Evolutionary conservation across 2,888 invertebrate species (phyloP).

Genomic region (Dryomyza anilis): DNA sequence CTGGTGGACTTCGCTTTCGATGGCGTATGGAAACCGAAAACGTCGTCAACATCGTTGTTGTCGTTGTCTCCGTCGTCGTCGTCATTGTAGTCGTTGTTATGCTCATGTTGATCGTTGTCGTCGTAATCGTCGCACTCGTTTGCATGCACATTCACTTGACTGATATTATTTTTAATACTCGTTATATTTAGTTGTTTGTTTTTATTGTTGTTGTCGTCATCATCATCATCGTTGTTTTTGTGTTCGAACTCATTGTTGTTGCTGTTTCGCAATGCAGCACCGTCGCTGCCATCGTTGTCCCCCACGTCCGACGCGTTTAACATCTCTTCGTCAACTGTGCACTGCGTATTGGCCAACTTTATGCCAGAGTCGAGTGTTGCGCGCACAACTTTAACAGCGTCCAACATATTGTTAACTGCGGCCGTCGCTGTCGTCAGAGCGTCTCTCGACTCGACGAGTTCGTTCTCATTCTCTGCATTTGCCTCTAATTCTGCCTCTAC

Average conservation of each 20-base stretch:
- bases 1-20: not conserved
- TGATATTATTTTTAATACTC: slow-evolving; percentile 10
- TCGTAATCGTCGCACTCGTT: not conserved
- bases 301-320: slow-evolving; percentile 51
- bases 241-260: slow-evolving; percentile 28
- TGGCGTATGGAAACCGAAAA: slow-evolving; percentile 32
- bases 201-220: slow-evolving; percentile 26
- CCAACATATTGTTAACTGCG: not conserved
- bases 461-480: slow-evolving; percentile 26
- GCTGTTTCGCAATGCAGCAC: slow-evolving; percentile 12
- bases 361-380: slow-evolving; percentile 37
- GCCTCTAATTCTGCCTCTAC: not conserved
- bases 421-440: slow-evolving; percentile 30
- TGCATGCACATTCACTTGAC: slow-evolving; percentile 2
- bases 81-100: not conserved
- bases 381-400: slow-evolving; percentile 39
- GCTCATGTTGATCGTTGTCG: slow-evolving; percentile 1
- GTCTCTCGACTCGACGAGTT: too few species aligned
- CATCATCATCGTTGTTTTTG: slow-evolving; percentile 26
- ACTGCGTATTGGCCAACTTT: slow-evolving; percentile 37
- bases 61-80: slow-evolving; percentile 8
- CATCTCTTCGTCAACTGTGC: slow-evolving; percentile 55
- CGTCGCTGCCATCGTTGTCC: slow-evolving; percentile 7
- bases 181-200: slow-evolving; percentile 23
- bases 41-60: slow-evolving; percentile 31